Conservation (phyloP, 2,888 invertebrate genomes). For the Lypha dubia region DNA sequence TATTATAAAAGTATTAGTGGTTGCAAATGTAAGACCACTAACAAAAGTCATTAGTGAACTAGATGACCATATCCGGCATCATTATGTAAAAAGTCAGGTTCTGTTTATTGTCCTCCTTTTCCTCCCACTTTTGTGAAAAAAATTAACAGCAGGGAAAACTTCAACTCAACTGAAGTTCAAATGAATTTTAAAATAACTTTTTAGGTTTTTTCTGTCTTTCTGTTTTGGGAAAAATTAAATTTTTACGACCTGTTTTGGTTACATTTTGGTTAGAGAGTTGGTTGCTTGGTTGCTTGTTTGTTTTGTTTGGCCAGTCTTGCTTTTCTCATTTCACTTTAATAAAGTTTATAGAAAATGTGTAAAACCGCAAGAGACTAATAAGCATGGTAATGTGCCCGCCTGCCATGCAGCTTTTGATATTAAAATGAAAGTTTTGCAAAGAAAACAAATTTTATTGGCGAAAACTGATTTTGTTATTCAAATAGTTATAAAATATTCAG, state of each 20-base stretch:
- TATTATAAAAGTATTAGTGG: slow-evolving; percentile 65
- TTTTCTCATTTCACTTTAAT: slow-evolving; percentile 31
- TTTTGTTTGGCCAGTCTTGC: slow-evolving; percentile 46
- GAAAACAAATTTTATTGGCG: slow-evolving; percentile 66
- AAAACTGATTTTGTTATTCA: slow-evolving; percentile 68
- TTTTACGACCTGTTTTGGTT: slow-evolving; percentile 72
- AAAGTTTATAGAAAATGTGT: slow-evolving; percentile 64
- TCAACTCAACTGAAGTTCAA: slow-evolving; percentile 59
- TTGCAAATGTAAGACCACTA: slow-evolving; percentile 67
- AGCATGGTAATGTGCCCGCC: slow-evolving; percentile 60
- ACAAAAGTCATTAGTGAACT: slow-evolving; percentile 72
- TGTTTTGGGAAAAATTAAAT: slow-evolving; percentile 48
- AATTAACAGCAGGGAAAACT: slow-evolving; percentile 28
- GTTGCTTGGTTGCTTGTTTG: slow-evolving; percentile 51
- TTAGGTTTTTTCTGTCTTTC: slow-evolving; percentile 40
- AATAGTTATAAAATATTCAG: slow-evolving; percentile 70
- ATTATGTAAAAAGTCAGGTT: slow-evolving; percentile 70
- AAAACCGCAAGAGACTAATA: slow-evolving; percentile 70
- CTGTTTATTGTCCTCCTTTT: slow-evolving; percentile 7
- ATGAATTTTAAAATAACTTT: slow-evolving; percentile 65
- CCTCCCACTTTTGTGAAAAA: slow-evolving; percentile 48
- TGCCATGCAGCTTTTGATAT: slow-evolving; percentile 50
- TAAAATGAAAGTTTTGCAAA: slow-evolving; percentile 51
- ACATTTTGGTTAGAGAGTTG: slow-evolving; percentile 58
- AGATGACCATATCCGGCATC: slow-evolving; percentile 72